Evolutionary conservation across 1,140 invertebrate species (phyloP).

Genomic region (Dryas iulia): DNA sequence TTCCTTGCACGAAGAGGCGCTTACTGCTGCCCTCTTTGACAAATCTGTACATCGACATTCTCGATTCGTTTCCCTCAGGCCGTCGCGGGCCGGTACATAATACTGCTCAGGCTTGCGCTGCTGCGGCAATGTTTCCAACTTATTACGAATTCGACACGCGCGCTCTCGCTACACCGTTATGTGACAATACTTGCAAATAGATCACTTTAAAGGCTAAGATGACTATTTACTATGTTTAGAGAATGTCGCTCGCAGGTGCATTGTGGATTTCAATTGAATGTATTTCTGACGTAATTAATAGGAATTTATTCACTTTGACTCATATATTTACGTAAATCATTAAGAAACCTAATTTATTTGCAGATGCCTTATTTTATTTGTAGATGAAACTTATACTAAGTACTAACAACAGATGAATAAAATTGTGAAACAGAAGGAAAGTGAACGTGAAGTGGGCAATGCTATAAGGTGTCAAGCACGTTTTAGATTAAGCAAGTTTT

Average conservation of each 20-base stretch:
- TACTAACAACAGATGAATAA: background rate
- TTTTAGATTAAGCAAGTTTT: conserved; percentile 45
- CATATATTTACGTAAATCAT: background rate
- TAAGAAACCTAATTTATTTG: background rate
- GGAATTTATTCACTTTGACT: conserved; percentile 4
- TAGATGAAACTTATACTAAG: background rate
- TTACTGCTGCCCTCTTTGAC: conserved; percentile 83
- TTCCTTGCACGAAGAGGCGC: conserved; percentile 90
- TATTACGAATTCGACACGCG: conserved; percentile 71
- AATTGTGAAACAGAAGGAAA: conserved; percentile 24
- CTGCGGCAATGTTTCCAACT: conserved; percentile 50
- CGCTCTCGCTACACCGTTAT: conserved; percentile 51
- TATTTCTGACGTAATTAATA: conserved; percentile 8
- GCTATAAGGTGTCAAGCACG: conserved; percentile 14
- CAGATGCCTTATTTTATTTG: background rate
- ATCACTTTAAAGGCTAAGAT: conserved; percentile 39
- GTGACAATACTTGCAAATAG: conserved; percentile 58
- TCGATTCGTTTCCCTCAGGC: conserved; percentile 52
- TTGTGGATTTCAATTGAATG: conserved; percentile 20
- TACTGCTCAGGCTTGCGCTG: conserved; percentile 47
- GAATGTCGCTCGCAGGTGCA: conserved; percentile 15
- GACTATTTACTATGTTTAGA: conserved; percentile 44
- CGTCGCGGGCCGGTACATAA: conserved; percentile 61
- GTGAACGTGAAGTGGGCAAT: conserved; percentile 27
- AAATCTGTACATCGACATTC: conserved; percentile 87